Base-by-base conservation (phyloP, 2,113 vertebrate species). In the Gallinago media region DNA sequence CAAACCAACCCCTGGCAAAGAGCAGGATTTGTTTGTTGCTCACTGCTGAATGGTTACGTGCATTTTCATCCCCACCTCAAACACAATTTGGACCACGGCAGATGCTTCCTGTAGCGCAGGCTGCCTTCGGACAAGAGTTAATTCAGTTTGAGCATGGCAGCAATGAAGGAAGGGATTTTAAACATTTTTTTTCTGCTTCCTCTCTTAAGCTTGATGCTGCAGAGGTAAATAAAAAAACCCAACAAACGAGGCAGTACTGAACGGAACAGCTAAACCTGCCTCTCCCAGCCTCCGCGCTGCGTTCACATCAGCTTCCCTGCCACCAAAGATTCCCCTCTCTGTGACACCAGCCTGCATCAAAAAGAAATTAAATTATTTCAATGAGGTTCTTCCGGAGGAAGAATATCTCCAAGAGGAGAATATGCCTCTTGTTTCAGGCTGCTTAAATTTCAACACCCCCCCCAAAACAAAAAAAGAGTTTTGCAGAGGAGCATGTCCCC, bases 51-150 rank as follows among this genome's bases (percentile, higher is more conserved):
- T 61, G 40, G 56, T 84, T 89, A 81, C 73, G 71, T 44, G 78
- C 83, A 81, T 74, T 96, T 94, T 95, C 93, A 97, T 95, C 86
- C 92, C 11, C 6, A 84, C 85, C 91, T 96, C 88, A 87, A 91
- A 94, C 76, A 25, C 63, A 75, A 72, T 84, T 75, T 75, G 79
- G 85, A 70, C 68, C 44, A 49, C 0, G 22, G 92, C 85, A 97
- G 96, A 91, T 90, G 83, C 88, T 93, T 89, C 83, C 75, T 84
- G 52, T 1, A 84, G 88, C 4, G 2, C 50, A 63, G 42, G 70
- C 77, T 56, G 70, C 76, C 73, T 92, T 63, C 3, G 27, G 76
- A 81, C 6, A 34, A 75, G 47, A 93, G 54, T 75, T 94, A 87
- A 94, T 95, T 94, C 92, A 68, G 75, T 81, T 81, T 86, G 70